Evolutionary conservation across 2,888 invertebrate species (phyloP), one percentile per base, ranked within the genome.

Genomic region (Ormia ochracea): DNA sequence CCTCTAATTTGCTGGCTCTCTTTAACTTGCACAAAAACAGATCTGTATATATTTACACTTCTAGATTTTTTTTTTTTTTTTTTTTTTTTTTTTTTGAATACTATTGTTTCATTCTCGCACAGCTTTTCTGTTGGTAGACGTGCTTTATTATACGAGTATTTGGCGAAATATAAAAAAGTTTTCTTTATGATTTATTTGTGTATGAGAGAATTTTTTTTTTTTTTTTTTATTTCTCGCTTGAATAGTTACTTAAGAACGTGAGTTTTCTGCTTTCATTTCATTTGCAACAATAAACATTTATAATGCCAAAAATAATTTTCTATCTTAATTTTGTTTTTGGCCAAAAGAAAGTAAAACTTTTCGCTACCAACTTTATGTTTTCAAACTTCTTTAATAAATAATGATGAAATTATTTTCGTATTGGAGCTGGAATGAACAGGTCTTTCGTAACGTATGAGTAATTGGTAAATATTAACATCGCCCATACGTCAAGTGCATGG

Each of bases 221-320:
- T 43, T 12, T 1, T 10, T 14, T 26, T 50, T 33, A 4, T 50
- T 59, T 77, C 65, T 50, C 50, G 48, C 59, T 77, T 77, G 58
- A 77, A 41, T 77, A 66, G 65, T 58, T 77, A 50, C 72, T 72
- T 59, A 70, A 72, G 63, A 65, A 78, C 78, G 78, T 78, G 78
- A 68, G 43, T 50, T 74, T 73, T 45, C 41, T 38, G 14, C 50
- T 74, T 66, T 36, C 54, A 45, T 65, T 65, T 56, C 45, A 26
- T 48, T 48, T 33, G 41, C 19, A 38, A 74, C 28, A 41, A 50
- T 66, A 56, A 63, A 54, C 52, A 72, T 52, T 59, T 59, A 41
- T 43, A 61, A 52, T 70, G 41, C 23, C 33, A 50, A 38, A n/a
- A 58, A 38, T 5, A 36, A 58, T 61, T 50, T 38, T 48, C 48